Conservation (phyloP, 64 coral and sea anemone species). For the Dendrophyllia cribrosa region DNA sequence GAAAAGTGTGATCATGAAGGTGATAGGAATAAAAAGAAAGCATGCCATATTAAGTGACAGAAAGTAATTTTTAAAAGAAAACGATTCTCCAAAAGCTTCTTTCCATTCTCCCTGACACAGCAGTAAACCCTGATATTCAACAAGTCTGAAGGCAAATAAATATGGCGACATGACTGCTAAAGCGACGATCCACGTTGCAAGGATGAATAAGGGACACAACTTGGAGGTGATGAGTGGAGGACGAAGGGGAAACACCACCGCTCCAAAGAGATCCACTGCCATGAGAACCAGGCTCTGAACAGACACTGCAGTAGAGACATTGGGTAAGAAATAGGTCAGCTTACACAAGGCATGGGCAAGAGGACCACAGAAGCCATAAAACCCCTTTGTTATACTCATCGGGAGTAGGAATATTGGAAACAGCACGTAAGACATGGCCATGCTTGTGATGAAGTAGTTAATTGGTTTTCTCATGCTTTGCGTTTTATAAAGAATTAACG, state of each 20-base stretch:
- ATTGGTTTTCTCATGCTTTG: background rate
- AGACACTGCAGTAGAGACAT: conserved; percentile 12
- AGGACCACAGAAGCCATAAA: background rate
- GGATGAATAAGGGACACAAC: conserved; percentile 4
- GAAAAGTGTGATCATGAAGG: conserved; percentile 25
- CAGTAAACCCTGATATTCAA: background rate
- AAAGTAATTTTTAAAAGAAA: background rate
- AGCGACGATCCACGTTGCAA: conserved; percentile 28
- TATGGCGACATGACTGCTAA: background rate
- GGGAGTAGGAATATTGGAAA: conserved; percentile 11
- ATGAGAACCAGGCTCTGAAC: conserved; percentile 50
- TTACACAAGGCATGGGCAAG: conserved; percentile 44
- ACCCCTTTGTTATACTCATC: background rate
- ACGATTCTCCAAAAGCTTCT: background rate
- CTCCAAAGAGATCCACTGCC: conserved; percentile 54
- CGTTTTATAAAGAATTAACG: too few relatives aligned
- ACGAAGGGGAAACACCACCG: conserved; percentile 49
- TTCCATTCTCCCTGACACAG: background rate
- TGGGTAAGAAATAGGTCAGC: background rate
- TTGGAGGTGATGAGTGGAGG: background rate
- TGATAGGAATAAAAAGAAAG: background rate
- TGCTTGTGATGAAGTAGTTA: conserved; percentile 56
- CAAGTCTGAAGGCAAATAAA: conserved; percentile 1
- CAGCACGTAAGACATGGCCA: conserved; percentile 2
- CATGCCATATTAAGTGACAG: background rate